phyloP scores from a whole-genome alignment of 2,113 vertebrate species.

The Neopipo cinnamomea region DNA sequence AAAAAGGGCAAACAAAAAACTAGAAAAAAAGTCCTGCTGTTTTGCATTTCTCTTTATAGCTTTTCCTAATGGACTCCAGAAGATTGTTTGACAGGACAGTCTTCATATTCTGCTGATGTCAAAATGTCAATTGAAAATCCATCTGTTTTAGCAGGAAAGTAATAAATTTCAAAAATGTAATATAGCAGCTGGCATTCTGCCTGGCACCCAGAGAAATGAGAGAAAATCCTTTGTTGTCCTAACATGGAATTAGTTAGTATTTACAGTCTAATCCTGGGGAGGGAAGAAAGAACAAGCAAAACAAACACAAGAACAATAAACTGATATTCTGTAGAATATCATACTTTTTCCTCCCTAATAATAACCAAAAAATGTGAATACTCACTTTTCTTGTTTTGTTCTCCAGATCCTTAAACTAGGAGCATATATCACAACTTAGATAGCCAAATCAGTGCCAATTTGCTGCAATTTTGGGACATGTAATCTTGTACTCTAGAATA shows the following conservation, averaged over 20 bases:
- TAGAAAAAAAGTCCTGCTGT: slow-evolving; percentile 30
- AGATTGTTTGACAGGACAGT: slow-evolving; percentile 42
- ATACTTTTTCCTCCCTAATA: neutral
- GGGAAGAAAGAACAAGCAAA: neutral
- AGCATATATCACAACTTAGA: slow-evolving; percentile 37
- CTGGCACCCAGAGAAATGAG: slow-evolving; percentile 19
- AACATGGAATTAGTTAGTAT: slow-evolving; percentile 43
- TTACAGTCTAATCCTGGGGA: neutral
- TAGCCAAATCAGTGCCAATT: slow-evolving; percentile 55
- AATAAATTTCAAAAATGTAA: slow-evolving; percentile 57
- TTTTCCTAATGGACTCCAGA: slow-evolving; percentile 22
- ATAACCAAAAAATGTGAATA: slow-evolving; percentile 23
- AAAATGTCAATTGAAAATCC: slow-evolving; percentile 64
- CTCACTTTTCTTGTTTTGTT: neutral
- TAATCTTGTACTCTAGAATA: slow-evolving; percentile 34
- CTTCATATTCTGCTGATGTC: slow-evolving; percentile 52
- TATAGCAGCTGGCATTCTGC: slow-evolving; percentile 15
- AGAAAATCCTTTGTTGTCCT: slow-evolving; percentile 44
- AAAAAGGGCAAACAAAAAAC: neutral
- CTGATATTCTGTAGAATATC: neutral
- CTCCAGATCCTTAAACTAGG: neutral
- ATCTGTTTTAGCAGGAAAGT: slow-evolving; percentile 56
- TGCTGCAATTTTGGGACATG: slow-evolving; percentile 23
- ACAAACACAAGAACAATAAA: neutral
- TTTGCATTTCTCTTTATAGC: slow-evolving; percentile 41